These are phyloP conservation scores for Saxicola maurus DNA, from an alignment of 2,797 vertebrate genomes.

Conservation along the genomic window DNA sequence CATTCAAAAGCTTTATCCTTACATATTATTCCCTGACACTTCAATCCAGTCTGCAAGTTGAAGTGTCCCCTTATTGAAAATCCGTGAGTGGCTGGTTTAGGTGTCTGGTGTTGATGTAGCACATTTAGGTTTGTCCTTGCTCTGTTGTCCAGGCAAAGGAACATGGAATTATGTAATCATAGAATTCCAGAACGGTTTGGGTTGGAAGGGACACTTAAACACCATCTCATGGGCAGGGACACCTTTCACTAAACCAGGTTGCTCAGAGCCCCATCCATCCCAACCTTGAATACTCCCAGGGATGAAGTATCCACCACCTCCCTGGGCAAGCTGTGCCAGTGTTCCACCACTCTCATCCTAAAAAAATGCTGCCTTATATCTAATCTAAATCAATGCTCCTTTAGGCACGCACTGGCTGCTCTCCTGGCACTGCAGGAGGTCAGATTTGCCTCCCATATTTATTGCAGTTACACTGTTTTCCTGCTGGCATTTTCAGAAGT, in stretches of 20 bases:
- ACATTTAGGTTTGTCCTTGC: not conserved
- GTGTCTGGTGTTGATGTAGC: not conserved
- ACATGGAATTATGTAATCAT: not conserved
- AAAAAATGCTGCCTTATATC: not conserved
- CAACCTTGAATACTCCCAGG: not conserved
- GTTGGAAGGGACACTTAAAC: not conserved
- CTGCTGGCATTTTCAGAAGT: not conserved
- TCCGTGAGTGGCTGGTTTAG: not conserved
- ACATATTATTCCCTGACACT: not conserved
- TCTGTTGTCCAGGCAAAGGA: not conserved
- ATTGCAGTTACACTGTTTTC: not conserved
- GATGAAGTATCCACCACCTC: not conserved
- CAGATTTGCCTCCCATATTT: not conserved
- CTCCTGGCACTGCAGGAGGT: not conserved
- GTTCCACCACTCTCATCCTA: not conserved
- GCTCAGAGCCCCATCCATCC: not conserved
- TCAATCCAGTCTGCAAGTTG: not conserved
- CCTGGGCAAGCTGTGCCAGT: not conserved
- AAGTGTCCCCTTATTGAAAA: not conserved
- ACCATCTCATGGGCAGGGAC: not conserved
- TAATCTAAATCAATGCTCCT: fast-evolving
- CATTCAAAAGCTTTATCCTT: not conserved
- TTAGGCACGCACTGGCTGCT: not conserved
- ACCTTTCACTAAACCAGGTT: not conserved
- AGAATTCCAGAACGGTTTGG: not conserved